phyloP scores from a whole-genome alignment of 2,888 invertebrate genomes.

The Harpagoxenus sublaevis region DNA sequence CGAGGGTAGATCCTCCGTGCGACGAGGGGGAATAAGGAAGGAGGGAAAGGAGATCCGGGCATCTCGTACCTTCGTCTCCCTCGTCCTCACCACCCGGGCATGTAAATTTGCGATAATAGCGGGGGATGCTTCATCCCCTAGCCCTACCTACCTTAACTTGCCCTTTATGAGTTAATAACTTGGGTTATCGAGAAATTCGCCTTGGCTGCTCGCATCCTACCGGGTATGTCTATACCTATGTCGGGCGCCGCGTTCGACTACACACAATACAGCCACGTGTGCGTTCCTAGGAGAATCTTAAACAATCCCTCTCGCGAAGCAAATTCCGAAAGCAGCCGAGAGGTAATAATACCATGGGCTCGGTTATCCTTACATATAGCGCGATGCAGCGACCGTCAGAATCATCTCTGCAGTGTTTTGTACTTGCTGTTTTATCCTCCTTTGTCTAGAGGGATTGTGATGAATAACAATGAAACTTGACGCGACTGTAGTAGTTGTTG shows the following conservation, averaged over 20 bases:
- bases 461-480: conserved; percentile 34
- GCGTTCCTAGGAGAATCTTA: conserved; percentile 64
- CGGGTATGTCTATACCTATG: conserved; percentile 22
- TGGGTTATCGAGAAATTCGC: conserved; percentile 85
- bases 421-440: conserved; percentile 32
- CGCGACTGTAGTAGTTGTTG: conserved; percentile 3
- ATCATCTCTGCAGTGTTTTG: neutral
- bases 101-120: conserved; percentile 86
- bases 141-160: conserved; percentile 80
- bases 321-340: conserved; percentile 39
- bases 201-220: conserved; percentile 73
- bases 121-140: conserved; percentile 78
- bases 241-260: conserved; percentile 48
- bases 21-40: conserved; percentile 41
- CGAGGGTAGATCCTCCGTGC: conserved; percentile 59
- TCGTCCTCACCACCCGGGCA: conserved; percentile 75
- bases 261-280: conserved; percentile 39
- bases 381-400: conserved; percentile 8
- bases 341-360: conserved; percentile 37
- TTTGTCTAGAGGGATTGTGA: conserved; percentile 12
- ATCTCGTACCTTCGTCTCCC: conserved; percentile 68
- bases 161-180: conserved; percentile 86
- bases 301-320: conserved; percentile 48
- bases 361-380: conserved; percentile 12
- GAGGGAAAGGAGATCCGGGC: conserved; percentile 59